Evolutionary conservation across 2,888 invertebrate genomes (phyloP).

Genomic region (Euproctis similis): DNA sequence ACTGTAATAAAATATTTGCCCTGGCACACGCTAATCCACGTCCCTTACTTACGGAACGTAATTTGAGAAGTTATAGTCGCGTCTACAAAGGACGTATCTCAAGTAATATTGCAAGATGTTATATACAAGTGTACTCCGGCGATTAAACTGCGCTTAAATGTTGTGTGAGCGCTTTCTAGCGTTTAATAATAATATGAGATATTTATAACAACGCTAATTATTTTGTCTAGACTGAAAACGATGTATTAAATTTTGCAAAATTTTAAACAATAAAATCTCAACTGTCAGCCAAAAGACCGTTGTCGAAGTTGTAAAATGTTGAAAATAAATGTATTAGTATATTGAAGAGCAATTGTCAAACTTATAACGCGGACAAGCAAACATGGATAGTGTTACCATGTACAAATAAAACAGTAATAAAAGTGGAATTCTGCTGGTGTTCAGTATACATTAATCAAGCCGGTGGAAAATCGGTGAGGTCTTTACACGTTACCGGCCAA

Average conservation of each 20-base stretch:
- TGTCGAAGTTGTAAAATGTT: too few relatives aligned
- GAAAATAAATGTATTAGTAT: too few relatives aligned
- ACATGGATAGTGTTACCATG: not conserved
- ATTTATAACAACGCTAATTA: not conserved
- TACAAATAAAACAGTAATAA: slow-evolving; percentile 22
- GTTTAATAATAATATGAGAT: slow-evolving; percentile 1
- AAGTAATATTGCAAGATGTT: slow-evolving; percentile 28
- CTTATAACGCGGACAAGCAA: slow-evolving; percentile 1
- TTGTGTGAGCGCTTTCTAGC: slow-evolving; percentile 4
- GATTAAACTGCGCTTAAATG: slow-evolving; percentile 10
- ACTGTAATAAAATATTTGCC: slow-evolving; percentile 76
- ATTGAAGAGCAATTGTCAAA: too few relatives aligned
- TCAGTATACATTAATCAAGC: slow-evolving; percentile 43
- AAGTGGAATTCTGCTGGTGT: slow-evolving; percentile 21
- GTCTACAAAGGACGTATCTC: slow-evolving; percentile 32
- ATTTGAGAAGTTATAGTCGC: slow-evolving; percentile 71
- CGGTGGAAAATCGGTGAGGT: slow-evolving; percentile 37
- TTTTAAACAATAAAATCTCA: too few relatives aligned
- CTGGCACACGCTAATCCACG: slow-evolving; percentile 71
- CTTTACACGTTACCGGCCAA: slow-evolving; percentile 51
- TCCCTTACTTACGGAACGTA: slow-evolving; percentile 71
- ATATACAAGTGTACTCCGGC: slow-evolving; percentile 13
- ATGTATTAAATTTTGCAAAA: too few relatives aligned
- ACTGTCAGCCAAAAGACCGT: too few relatives aligned
- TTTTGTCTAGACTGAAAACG: too few relatives aligned